phyloP scores from a whole-genome alignment of 2,113 vertebrate species.

The Syngnathus typhle region DNA sequence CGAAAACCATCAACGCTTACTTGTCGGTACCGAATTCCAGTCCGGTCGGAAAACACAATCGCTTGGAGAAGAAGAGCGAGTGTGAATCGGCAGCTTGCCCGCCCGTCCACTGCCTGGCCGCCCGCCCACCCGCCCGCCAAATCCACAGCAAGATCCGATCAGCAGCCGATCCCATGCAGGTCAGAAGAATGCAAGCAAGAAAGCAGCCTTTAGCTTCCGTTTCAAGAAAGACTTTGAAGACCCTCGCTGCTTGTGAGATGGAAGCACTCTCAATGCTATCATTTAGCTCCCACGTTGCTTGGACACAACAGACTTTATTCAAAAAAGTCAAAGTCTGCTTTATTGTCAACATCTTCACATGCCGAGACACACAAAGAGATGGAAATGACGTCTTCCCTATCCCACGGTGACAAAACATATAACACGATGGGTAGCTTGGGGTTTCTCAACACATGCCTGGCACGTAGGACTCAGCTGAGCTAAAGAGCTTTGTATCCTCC shows the following conservation, averaged over 20 bases:
- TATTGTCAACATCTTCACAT: no score
- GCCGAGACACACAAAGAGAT: no score
- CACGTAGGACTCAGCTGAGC: constrained; percentile 65
- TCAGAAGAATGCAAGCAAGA: no score
- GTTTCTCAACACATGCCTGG: constrained; percentile 56
- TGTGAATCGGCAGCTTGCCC: constrained; percentile 58
- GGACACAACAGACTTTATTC: constrained; percentile 20
- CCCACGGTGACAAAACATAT: no score
- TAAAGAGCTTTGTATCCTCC: constrained; percentile 65
- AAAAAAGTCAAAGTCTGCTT: no score
- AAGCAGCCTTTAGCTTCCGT: background rate
- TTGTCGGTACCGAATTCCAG: constrained; percentile 61
- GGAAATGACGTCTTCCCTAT: no score
- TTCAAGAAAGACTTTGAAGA: constrained; percentile 11
- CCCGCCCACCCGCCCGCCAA: no score
- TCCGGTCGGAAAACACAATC: constrained; percentile 64
- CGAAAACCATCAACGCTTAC: constrained; percentile 47
- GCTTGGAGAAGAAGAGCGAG: constrained; percentile 40
- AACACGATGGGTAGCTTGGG: constrained; percentile 39
- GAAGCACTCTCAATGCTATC: constrained; percentile 28
- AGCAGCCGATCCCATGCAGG: no score
- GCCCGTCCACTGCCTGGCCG: no score
- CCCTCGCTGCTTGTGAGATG: constrained; percentile 22
- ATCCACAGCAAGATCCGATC: no score
- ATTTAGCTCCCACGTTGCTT: no score